A percentile compares a stretch with the other conserved stretches of the same genome.
Conservation (phyloP, 2,888 invertebrate genomes). For the Drosophila basisetae region DNA sequence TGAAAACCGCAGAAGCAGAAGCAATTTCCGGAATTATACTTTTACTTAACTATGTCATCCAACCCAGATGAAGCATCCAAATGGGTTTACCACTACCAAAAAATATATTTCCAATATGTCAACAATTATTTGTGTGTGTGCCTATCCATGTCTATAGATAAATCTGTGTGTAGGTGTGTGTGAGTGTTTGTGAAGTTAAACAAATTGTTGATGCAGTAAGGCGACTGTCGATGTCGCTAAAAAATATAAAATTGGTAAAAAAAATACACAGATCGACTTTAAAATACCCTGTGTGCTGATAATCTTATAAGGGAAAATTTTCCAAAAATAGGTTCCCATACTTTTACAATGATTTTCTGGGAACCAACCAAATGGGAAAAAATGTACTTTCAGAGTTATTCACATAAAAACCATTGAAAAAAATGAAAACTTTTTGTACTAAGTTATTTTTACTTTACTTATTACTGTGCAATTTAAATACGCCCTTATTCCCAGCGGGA, state of each 20-base stretch:
- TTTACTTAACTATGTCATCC: constrained; percentile 33
- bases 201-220: constrained; percentile 47
- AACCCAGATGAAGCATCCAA: constrained; percentile 23
- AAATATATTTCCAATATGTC: constrained; percentile 47
- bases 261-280: constrained; percentile 2
- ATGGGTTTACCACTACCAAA: constrained; percentile 25
- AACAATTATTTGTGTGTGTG: constrained; percentile 50
- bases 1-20: constrained; percentile 17
- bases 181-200: constrained; percentile 17
- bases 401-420: neutral
- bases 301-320: accelerated
- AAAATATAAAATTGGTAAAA: constrained; percentile 15
- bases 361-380: neutral
- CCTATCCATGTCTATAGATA: constrained; percentile 13
- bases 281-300: constrained; percentile 31
- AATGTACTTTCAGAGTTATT: neutral
- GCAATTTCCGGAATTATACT: constrained; percentile 41
- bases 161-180: constrained; percentile 4
- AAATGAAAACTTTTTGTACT: neutral
- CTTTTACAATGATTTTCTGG: neutral
- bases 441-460: no score
- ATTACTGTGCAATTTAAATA: constrained; percentile 5
- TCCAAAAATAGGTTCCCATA: neutral
- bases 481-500: constrained; percentile 15
- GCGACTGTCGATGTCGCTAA: constrained; percentile 32